Percentiles rank a stretch among this genome's conserved stretches.
Conservation (phyloP, 2,113 vertebrate genomes). For the Saguinus imperator region DNA sequence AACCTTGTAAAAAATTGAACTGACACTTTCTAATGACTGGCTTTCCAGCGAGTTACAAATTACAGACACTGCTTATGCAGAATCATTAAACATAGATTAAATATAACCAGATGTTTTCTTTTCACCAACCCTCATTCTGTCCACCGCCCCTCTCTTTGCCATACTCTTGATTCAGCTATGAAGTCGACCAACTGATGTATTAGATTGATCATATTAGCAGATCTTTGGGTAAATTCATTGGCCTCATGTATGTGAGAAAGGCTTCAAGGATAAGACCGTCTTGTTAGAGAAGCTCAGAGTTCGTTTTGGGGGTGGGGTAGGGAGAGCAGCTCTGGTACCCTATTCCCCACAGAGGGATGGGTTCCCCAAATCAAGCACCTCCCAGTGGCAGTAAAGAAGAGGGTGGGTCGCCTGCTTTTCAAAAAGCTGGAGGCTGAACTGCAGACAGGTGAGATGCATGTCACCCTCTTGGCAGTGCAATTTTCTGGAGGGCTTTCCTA, state of each 20-base stretch:
- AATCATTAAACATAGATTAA: slow-evolving; percentile 84
- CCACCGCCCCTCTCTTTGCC: neutral
- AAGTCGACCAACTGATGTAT: slow-evolving; percentile 77
- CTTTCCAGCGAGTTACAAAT: slow-evolving; percentile 76
- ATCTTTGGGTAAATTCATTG: slow-evolving; percentile 68
- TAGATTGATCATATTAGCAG: slow-evolving; percentile 69
- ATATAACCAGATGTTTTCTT: slow-evolving; percentile 84
- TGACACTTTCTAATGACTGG: slow-evolving; percentile 80
- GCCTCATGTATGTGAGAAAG: slow-evolving; percentile 60
- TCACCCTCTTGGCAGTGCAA: neutral
- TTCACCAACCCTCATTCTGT: slow-evolving; percentile 33
- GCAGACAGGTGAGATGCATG: neutral
- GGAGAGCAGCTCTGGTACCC: neutral
- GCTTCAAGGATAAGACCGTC: slow-evolving; percentile 77
- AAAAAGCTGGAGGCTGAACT: neutral
- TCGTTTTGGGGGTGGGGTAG: neutral
- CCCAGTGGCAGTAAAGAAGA: neutral
- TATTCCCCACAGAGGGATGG: neutral
- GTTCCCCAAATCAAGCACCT: neutral
- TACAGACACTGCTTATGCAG: slow-evolving; percentile 77
- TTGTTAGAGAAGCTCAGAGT: slow-evolving; percentile 72
- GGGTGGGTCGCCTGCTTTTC: neutral
- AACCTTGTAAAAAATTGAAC: slow-evolving; percentile 77
- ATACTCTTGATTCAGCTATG: slow-evolving; percentile 67
- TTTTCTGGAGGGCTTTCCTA: neutral